Evolutionary conservation across 2,113 vertebrate genomes (phyloP), one percentile per base, ranked within the genome.

Genomic region (Prochilodus magdalenae): DNA sequence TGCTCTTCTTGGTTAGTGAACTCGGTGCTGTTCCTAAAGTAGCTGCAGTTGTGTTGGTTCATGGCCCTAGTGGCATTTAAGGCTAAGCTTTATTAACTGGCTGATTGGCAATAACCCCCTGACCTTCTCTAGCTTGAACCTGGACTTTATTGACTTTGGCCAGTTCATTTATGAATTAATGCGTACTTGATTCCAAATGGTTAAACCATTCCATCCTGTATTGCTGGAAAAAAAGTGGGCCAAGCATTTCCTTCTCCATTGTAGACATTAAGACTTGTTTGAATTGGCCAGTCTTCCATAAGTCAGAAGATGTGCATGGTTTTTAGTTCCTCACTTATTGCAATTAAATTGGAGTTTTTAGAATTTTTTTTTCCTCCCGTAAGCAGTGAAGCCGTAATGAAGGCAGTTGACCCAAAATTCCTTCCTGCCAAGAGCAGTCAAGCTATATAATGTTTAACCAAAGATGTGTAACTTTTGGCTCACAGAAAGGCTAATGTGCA

Each of bases 271-370:
- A 70, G 66, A 33, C 44, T 26, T 87, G 49, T 84, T 87, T 84
- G 67, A 30, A 15, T 87, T 87, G 86, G 86, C 76, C 55, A 13
- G 44, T 77, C 51, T 57, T 80, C 66, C 72, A 79, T 57, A 40
- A 26, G 51, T 70, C 76, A 44, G 75, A 57, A 74, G 22, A 74
- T 66, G 63, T 59, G 59, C 75, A 53, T 73, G 73, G 47, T 73
- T 84, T 79, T 60, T 67, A n/a, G 60, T 82, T 51, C 72, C 51
- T 65, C 36, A 59, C 62, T 77, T 30, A 66, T 40, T 72, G 60
- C 13, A 73, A 79, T 84, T 86, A 78, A 70, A 57, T 78, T 30
- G 16, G 3, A 40, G 73, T 44, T 75, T 3, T 66, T 67, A 8
- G 40, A 11, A 1, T 36, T 40, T 67, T 82, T n/a, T 74, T 65